phyloP scores from a whole-genome alignment of 2,797 vertebrate genomes.

The Pseudochirops corinnae region DNA sequence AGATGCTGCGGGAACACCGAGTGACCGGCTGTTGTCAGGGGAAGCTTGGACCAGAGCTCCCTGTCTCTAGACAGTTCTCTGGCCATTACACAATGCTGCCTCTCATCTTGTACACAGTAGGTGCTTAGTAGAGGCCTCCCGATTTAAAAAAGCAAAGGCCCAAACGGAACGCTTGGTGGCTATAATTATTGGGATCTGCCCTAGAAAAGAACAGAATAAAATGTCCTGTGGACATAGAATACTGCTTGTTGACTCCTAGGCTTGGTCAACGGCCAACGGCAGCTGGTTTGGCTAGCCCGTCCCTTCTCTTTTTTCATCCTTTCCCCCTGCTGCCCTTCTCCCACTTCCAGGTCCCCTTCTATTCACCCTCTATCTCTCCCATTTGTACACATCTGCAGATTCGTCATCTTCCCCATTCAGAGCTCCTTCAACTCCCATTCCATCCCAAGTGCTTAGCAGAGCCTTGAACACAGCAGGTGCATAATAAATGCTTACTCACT shows the following conservation, averaged over 20 bases:
- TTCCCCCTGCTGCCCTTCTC: not conserved
- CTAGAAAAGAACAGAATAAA: not conserved
- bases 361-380: not conserved
- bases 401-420: not conserved
- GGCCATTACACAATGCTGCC: too few relatives aligned
- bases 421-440: not conserved
- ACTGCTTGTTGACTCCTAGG: not conserved
- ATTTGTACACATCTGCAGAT: not conserved
- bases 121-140: not conserved
- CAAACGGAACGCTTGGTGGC: not conserved
- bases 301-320: not conserved
- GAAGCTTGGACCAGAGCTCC: not conserved
- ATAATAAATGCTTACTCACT: not conserved
- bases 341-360: not conserved
- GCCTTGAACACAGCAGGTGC: not conserved
- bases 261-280: too few relatives aligned
- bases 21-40: not conserved
- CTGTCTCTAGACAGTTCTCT: too few relatives aligned
- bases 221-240: not conserved
- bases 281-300: too few relatives aligned
- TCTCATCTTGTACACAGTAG: not conserved
- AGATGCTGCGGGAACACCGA: not conserved
- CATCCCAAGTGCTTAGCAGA: not conserved
- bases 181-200: not conserved
- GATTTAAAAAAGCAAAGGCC: not conserved